Conservation (phyloP, 2,888 invertebrate species). For the Lepidonotus clava region DNA sequence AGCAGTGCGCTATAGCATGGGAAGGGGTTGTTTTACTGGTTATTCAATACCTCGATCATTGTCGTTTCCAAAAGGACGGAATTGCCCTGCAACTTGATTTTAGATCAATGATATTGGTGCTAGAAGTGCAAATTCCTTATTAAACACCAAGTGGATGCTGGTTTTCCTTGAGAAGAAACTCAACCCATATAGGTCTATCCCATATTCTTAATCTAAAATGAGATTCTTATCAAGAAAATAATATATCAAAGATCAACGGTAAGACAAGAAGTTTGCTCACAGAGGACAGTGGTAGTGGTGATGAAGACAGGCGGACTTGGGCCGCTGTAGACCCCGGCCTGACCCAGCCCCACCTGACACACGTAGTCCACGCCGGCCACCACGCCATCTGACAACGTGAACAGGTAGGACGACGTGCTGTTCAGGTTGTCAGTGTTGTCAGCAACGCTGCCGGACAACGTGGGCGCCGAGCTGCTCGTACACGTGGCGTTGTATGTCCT, state of each 20-base stretch:
- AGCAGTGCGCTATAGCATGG: no score
- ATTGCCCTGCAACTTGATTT: no score
- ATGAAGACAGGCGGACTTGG: constrained; percentile 65
- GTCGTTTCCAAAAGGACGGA: no score
- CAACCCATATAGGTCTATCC: no score
- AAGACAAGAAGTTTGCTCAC: constrained; percentile 45
- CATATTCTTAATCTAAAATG: no score
- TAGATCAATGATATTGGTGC: no score
- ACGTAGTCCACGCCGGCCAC: constrained; percentile 65
- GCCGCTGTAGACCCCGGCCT: constrained; percentile 63
- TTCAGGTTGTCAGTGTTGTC: constrained; percentile 49
- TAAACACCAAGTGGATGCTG: no score
- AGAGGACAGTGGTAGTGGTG: constrained; percentile 59
- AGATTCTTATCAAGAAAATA: no score
- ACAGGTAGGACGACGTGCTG: constrained; percentile 55
- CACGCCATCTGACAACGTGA: constrained; percentile 65
- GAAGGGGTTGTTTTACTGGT: no score
- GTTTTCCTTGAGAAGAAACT: no score
- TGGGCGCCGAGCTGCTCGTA: constrained; percentile 50
- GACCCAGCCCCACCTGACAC: constrained; percentile 63
- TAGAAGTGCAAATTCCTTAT: no score
- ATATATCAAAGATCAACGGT: neutral
- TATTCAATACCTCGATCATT: no score
- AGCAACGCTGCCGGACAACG: constrained; percentile 50
- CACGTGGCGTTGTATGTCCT: constrained; percentile 64